Percentiles rank a stretch among this genome's conserved stretches.
phyloP scores from a whole-genome alignment of 2,113 vertebrate species.

The Motacilla alba region DNA sequence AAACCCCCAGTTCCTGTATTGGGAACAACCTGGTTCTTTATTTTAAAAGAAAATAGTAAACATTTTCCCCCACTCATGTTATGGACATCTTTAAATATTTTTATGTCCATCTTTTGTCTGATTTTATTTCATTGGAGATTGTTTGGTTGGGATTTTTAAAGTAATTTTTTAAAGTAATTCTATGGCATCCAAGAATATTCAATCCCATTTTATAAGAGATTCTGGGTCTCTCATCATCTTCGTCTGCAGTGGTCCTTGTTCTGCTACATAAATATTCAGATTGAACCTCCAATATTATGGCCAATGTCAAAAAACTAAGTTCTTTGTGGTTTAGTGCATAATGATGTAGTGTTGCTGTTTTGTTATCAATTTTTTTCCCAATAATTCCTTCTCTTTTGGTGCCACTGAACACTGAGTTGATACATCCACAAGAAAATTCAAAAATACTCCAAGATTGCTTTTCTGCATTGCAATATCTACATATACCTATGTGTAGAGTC shows the following conservation, averaged over 20 bases:
- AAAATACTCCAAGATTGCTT: neutral
- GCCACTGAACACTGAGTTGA: neutral
- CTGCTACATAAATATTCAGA: neutral
- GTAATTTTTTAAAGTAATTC: neutral
- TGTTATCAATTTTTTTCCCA: neutral
- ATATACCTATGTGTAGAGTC: neutral
- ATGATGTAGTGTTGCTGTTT: neutral
- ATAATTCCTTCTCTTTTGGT: neutral
- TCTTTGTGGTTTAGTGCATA: neutral
- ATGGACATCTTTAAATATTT: neutral
- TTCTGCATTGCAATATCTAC: neutral
- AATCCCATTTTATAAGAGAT: neutral
- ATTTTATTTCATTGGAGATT: neutral
- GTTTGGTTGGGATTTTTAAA: no score
- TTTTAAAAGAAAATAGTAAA: neutral
- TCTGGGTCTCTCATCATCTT: neutral
- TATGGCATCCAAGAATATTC: neutral
- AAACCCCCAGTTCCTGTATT: neutral
- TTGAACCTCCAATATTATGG: neutral
- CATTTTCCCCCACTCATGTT: neutral
- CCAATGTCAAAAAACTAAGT: neutral
- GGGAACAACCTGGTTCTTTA: fast-evolving
- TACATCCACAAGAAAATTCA: neutral
- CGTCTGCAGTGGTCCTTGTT: neutral
- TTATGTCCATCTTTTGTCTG: neutral